phyloP scores from a whole-genome alignment of 2,888 invertebrate species.

The Phyllotreta striolata region DNA sequence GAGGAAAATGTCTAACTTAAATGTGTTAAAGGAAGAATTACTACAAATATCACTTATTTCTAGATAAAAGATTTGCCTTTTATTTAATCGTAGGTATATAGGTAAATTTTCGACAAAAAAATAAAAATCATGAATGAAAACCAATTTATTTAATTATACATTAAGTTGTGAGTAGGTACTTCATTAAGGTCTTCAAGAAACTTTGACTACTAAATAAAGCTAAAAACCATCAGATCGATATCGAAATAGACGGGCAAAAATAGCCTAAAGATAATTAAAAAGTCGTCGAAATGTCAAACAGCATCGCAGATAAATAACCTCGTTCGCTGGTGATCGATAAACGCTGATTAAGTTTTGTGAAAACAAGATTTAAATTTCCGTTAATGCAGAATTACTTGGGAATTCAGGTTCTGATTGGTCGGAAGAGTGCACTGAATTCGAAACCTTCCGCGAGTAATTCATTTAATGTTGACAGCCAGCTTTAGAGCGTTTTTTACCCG shows the following conservation, averaged over 20 bases:
- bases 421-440: slow-evolving; percentile 52
- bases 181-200: too few relatives aligned
- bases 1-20: slow-evolving; percentile 27
- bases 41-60: too few relatives aligned
- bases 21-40: too few relatives aligned
- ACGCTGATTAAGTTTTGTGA: slow-evolving; percentile 40
- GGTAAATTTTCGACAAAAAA: too few relatives aligned
- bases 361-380: slow-evolving; percentile 47
- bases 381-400: slow-evolving; percentile 50
- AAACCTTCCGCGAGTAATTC: slow-evolving; percentile 48
- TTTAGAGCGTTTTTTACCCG: slow-evolving; percentile 11
- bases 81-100: too few relatives aligned
- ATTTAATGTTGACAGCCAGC: slow-evolving; percentile 45
- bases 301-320: slow-evolving; percentile 39
- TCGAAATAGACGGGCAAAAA: slow-evolving; percentile 34
- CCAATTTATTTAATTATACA: too few relatives aligned
- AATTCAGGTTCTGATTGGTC: slow-evolving; percentile 51
- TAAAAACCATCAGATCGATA: not conserved
- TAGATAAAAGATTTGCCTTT: too few relatives aligned
- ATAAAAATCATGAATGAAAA: too few relatives aligned
- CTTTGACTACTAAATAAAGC: too few relatives aligned
- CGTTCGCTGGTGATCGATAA: slow-evolving; percentile 36
- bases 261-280: slow-evolving; percentile 33
- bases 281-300: slow-evolving; percentile 34
- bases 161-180: too few relatives aligned